Base-by-base conservation (phyloP, 2,797 vertebrate genomes). In the Fistularia tabacaria region DNA sequence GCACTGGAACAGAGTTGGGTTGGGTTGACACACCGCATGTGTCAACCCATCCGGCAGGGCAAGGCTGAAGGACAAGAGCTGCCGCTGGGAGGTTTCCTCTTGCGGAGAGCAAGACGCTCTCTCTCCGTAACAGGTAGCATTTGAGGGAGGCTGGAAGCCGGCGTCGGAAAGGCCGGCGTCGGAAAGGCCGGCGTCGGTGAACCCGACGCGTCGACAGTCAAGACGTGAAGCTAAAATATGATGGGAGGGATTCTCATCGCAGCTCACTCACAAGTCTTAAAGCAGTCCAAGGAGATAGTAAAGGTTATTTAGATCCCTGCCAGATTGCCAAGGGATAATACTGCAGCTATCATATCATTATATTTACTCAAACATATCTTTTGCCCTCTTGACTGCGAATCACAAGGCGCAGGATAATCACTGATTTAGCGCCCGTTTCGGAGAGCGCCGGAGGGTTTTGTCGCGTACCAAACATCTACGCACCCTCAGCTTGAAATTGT, bases 21-120 rank as follows among this genome's bases (percentile, higher is more conserved):
- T n/a, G n/a, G n/a, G n/a, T n/a, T n/a, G n/a, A n/a, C n/a, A n/a
- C n/a, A n/a, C n/a, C n/a, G 66, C 77, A 64, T 51, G 49, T 43
- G 65, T 72, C 81, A 74, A 54, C 73, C 55, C 65, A 75, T 69
- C 79, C 69, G 81, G 67, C 65, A 74, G 54, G 79, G 72, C 71
- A 42, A 49, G 81, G 38, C 43, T 62, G 73, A 81, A 83, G 83
- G 62, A 81, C 88, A 85, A 87, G 85, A 91, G 79, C 67, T 87
- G 83, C 66, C 70, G 58, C 76, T 75, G 54, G 50, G 74, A 78
- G 77, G 80, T 59, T 51, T 37, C 62, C 62, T 76, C 53, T 51
- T 49, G 59, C 46, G 59, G 71, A 59, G 57, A 73, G 57, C 57
- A 62, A 59, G 69, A 59, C 46, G 14, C 38, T 74, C 71, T 59